phyloP scores from a whole-genome alignment of 2,113 vertebrate species.

The Ciconia maguari region DNA sequence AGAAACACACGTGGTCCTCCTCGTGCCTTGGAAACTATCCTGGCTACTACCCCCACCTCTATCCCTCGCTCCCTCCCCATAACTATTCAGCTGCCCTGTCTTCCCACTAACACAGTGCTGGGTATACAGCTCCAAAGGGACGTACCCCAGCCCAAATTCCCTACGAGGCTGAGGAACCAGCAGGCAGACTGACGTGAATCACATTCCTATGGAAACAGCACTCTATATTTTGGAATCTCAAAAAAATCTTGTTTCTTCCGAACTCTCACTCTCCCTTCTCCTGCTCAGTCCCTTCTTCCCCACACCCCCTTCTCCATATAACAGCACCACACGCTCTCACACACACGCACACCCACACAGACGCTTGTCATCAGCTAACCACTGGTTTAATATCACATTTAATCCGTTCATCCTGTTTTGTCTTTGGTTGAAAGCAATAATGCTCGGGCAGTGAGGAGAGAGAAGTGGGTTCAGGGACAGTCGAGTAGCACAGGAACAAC shows the following conservation, averaged over 20 bases:
- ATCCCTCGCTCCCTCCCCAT: background rate
- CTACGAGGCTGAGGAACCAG: background rate
- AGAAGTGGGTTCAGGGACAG: accelerated
- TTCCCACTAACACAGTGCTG: accelerated
- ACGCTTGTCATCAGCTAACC: background rate
- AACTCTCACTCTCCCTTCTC: background rate
- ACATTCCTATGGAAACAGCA: conserved; percentile 7
- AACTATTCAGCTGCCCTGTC: accelerated
- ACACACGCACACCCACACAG: accelerated
- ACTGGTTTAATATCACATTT: accelerated
- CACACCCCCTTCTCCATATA: accelerated
- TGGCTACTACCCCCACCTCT: background rate
- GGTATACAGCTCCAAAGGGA: background rate
- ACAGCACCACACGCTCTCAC: background rate
- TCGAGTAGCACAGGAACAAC: background rate
- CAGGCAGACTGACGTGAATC: background rate
- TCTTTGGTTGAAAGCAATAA: conserved; percentile 30
- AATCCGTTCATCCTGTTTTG: background rate
- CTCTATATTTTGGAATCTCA: background rate
- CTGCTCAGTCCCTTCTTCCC: background rate
- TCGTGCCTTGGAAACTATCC: accelerated
- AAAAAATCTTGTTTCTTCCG: background rate
- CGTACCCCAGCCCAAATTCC: background rate
- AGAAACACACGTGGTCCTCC: accelerated
- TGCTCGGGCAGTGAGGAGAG: background rate